phyloP scores from a whole-genome alignment of 2,113 vertebrate genomes.

The Rhineura floridana region DNA sequence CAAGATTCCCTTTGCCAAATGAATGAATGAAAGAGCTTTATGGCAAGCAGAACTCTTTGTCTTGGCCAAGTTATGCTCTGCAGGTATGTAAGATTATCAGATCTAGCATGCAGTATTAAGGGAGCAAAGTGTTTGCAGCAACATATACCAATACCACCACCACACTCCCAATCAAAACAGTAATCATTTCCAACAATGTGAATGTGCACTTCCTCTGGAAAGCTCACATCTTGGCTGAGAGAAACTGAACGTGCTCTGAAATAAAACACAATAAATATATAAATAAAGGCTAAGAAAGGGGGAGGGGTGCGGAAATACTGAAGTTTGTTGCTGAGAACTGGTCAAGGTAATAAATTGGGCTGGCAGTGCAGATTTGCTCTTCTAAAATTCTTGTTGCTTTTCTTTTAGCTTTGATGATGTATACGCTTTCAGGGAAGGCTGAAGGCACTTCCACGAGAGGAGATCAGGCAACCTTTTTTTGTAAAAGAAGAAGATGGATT shows the following conservation, averaged over 20 bases:
- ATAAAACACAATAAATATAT: rapidly evolving
- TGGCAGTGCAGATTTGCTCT: neutral
- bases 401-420: neutral
- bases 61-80: slow-evolving; percentile 14
- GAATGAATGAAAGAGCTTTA: slow-evolving; percentile 23
- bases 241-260: neutral
- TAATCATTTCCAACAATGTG: neutral
- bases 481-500: neutral
- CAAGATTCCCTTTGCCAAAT: slow-evolving; percentile 27
- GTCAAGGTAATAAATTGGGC: slow-evolving; percentile 43
- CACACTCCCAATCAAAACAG: neutral
- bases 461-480: neutral
- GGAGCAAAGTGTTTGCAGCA: slow-evolving; percentile 20
- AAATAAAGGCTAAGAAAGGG: neutral
- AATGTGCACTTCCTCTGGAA: neutral
- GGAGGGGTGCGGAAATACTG: too few relatives aligned
- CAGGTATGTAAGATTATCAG: neutral
- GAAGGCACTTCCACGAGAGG: neutral
- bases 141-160: rapidly evolving
- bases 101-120: slow-evolving; percentile 24
- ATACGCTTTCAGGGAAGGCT: neutral
- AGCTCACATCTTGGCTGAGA: neutral
- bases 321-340: neutral
- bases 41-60: slow-evolving; percentile 1
- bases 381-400: slow-evolving; percentile 16